Evolutionary conservation across 2,797 vertebrate genomes (phyloP).

Genomic region (Scarus forsteni): DNA sequence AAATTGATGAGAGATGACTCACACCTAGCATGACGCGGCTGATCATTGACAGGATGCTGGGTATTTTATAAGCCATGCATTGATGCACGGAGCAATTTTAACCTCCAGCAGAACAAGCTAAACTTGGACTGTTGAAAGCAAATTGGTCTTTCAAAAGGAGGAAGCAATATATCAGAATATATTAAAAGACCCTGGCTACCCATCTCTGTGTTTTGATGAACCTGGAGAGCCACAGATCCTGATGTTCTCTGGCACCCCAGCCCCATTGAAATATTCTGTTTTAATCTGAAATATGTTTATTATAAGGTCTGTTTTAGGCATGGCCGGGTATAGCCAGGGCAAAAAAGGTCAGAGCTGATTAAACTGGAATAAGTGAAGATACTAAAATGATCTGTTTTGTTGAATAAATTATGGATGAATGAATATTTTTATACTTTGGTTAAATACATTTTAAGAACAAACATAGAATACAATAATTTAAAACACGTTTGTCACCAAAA

Average conservation of each 20-base stretch:
- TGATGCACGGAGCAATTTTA: slow-evolving; percentile 34
- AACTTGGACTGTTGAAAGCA: slow-evolving; percentile 18
- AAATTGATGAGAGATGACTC: slow-evolving; percentile 55
- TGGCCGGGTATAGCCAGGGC: too few relatives aligned
- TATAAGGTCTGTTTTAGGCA: too few relatives aligned
- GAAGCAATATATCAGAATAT: neutral
- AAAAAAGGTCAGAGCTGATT: too few relatives aligned
- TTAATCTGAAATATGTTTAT: too few relatives aligned
- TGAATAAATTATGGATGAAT: too few relatives aligned
- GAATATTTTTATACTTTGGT: too few relatives aligned
- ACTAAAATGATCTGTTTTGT: neutral
- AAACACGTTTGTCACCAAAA: too few relatives aligned
- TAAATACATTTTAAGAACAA: too few relatives aligned
- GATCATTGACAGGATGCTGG: slow-evolving; percentile 31
- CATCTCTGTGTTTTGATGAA: neutral
- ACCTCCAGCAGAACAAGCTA: slow-evolving; percentile 19
- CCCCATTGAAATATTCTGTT: too few relatives aligned
- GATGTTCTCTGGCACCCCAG: too few relatives aligned
- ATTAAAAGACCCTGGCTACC: neutral
- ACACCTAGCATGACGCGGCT: slow-evolving; percentile 48
- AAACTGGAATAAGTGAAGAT: too few relatives aligned
- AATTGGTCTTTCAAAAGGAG: slow-evolving; percentile 5
- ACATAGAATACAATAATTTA: too few relatives aligned
- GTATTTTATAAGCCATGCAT: slow-evolving; percentile 23
- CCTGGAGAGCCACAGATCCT: neutral